These are phyloP conservation scores for Macaca mulatta DNA, from an alignment of 2,113 vertebrate genomes.

Conservation along the genomic window DNA sequence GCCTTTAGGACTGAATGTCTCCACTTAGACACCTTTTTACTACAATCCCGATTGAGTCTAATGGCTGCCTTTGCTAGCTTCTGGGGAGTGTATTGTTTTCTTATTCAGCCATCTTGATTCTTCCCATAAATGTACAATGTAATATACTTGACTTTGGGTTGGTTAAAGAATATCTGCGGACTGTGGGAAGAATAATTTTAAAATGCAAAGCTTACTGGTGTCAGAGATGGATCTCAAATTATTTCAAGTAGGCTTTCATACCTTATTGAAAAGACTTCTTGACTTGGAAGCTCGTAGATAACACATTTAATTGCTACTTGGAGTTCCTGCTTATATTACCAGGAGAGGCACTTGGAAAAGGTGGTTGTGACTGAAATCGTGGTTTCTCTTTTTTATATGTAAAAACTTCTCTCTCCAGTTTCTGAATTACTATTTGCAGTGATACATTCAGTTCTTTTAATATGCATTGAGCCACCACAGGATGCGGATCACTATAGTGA, in stretches of 20 bases:
- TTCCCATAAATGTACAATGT: neutral
- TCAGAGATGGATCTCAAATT: slow-evolving; percentile 22
- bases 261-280: slow-evolving; percentile 1
- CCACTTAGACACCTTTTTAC: neutral
- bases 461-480: neutral
- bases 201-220: slow-evolving; percentile 30
- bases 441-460: neutral
- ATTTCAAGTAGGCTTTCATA: slow-evolving; percentile 19
- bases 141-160: neutral
- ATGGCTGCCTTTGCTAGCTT: neutral
- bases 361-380: neutral
- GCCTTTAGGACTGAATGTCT: neutral
- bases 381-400: neutral
- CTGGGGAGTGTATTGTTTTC: neutral
- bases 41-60: neutral
- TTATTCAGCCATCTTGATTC: slow-evolving; percentile 19
- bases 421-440: slow-evolving; percentile 23
- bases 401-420: neutral
- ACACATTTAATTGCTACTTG: neutral
- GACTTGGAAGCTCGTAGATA: neutral
- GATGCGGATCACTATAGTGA: neutral
- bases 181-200: slow-evolving; percentile 41
- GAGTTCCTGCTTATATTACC: neutral
- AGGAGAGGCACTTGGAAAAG: slow-evolving; percentile 2
- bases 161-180: slow-evolving; percentile 45